Conservation (phyloP, 2,888 invertebrate genomes). For the Agrotis exclamationis region DNA sequence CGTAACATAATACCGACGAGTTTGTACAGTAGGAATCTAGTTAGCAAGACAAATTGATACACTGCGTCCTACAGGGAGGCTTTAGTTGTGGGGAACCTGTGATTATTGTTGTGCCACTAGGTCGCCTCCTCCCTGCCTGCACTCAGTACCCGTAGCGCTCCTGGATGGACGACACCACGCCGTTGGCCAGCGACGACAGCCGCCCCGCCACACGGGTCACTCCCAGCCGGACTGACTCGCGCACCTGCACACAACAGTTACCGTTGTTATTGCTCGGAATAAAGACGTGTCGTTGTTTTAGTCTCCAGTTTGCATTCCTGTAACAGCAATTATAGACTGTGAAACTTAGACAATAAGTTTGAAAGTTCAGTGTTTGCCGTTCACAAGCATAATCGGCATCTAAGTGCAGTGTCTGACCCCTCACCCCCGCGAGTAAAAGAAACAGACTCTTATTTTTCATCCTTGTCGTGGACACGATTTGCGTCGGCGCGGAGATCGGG, state of each 20-base stretch:
- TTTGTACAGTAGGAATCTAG: background rate
- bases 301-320: too few species aligned
- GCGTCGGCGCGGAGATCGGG: too few species aligned
- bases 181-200: conserved; percentile 98
- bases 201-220: conserved; percentile 98
- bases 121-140: background rate
- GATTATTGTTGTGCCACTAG: conserved; percentile 31
- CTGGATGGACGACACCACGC: conserved; percentile 98
- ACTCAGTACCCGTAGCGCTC: conserved; percentile 93
- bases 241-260: conserved; percentile 94
- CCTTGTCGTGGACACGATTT: too few species aligned
- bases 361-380: too few species aligned
- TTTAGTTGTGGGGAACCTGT: conserved; percentile 17
- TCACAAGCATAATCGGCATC: too few species aligned
- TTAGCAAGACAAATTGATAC: background rate
- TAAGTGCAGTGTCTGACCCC: too few species aligned
- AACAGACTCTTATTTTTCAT: too few species aligned
- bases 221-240: conserved; percentile 98
- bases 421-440: too few species aligned
- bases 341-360: too few species aligned
- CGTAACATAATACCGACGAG: background rate
- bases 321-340: too few species aligned
- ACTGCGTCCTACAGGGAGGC: background rate
- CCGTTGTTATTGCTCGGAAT: too few species aligned
- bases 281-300: too few species aligned